phyloP scores from a whole-genome alignment of 2,888 invertebrate species.

The Cheilosia grossa region DNA sequence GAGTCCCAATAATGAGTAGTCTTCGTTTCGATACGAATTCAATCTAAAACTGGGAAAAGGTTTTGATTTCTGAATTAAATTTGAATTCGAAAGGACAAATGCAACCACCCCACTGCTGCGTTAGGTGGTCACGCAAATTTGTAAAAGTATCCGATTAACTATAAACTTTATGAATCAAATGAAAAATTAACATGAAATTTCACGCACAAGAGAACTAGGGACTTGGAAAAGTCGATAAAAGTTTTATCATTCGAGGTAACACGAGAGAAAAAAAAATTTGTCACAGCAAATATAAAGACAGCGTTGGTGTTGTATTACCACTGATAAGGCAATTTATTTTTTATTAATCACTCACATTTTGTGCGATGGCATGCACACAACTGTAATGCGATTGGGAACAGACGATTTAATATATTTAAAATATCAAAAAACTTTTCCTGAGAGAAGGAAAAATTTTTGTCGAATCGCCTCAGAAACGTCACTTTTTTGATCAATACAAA shows the following conservation, averaged over 20 bases:
- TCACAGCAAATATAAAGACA: conserved; percentile 20
- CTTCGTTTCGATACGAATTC: conserved; percentile 43
- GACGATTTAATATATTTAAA: conserved; percentile 67
- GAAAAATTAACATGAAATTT: conserved; percentile 53
- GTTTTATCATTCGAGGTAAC: conserved; percentile 64
- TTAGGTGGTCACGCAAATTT: conserved; percentile 11
- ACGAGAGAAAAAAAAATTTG: conserved; percentile 44
- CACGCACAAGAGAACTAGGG: conserved; percentile 47
- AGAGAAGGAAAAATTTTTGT: conserved; percentile 67
- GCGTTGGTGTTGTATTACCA: conserved; percentile 8
- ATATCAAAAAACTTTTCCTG: conserved; percentile 67
- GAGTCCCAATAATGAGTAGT: conserved; percentile 35
- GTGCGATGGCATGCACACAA: conserved; percentile 43
- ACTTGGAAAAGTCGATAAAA: conserved; percentile 76
- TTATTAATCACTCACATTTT: conserved; percentile 61
- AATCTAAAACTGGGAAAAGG: conserved; percentile 64
- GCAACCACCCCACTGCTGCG: conserved; percentile 12
- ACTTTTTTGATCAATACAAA: conserved; percentile 77
- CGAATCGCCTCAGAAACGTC: conserved; percentile 75
- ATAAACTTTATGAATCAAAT: conserved; percentile 43
- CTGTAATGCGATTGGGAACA: conserved; percentile 54
- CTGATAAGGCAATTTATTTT: conserved; percentile 24
- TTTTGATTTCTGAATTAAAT: conserved; percentile 54
- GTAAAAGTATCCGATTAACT: conserved; percentile 39
- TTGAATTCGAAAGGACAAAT: conserved; percentile 26